Conservation (phyloP, 2,113 vertebrate genomes). For the Nicator chloris region DNA sequence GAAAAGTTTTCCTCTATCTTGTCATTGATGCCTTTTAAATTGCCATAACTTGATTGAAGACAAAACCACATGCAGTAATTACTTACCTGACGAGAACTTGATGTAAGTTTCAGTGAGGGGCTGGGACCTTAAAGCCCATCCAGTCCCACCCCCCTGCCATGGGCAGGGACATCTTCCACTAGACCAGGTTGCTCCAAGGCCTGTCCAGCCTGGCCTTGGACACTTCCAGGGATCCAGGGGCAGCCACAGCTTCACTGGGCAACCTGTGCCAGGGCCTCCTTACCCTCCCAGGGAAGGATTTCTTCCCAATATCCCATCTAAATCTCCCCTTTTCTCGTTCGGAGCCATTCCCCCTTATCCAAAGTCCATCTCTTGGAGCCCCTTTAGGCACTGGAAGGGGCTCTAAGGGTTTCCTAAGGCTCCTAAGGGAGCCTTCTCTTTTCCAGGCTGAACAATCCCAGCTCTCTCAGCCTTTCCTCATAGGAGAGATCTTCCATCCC, state of each 20-base stretch:
- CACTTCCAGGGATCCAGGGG: neutral
- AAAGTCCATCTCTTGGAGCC: neutral
- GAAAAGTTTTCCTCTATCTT: neutral
- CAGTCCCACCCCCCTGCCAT: neutral
- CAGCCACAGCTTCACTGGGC: neutral
- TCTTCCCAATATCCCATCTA: neutral
- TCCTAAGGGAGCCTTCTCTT: neutral
- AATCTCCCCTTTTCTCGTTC: neutral
- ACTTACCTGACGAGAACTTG: neutral
- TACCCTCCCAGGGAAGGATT: neutral
- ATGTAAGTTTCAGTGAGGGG: neutral
- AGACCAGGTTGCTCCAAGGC: accelerated
- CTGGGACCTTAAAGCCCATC: neutral
- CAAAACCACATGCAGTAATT: neutral
- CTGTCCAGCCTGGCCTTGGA: neutral
- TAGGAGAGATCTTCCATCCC: neutral
- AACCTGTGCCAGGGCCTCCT: neutral
- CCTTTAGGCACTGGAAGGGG: neutral
- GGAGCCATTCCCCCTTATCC: neutral
- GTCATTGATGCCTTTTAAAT: neutral
- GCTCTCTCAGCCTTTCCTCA: neutral
- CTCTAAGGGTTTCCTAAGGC: neutral
- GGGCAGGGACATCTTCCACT: neutral
- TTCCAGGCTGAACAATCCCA: neutral
- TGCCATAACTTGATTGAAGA: neutral